Evolutionary conservation across 2,888 invertebrate species (phyloP), one percentile per base, ranked within the genome.

Genomic region (Eulithis testata): DNA sequence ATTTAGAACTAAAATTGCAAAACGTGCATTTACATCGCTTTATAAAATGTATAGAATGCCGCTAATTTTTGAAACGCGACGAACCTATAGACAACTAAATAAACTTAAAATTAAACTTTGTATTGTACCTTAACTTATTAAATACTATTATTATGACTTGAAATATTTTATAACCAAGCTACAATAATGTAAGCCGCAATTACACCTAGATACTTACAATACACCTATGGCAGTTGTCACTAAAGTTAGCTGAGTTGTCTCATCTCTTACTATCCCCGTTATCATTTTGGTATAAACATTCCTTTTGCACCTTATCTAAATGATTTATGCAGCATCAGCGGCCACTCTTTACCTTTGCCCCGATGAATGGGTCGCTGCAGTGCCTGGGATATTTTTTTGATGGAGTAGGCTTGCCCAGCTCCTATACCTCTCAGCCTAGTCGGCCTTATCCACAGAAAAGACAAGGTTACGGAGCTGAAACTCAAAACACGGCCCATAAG

Each of bases 111-210:
- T 63, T 60, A 67, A 57, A 60, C 51, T 65, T 57, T 66, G 65
- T 65, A 69, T 70, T 87, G 89, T 88, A 89, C 88, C 88, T 90
- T 90, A 84, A 75, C 81, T 86, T 86, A 89, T 86, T 86, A 90
- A 90, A 91, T 90, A 92, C 90, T 92, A 91, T 88, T 85, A 88
- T 90, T 89, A 91, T 93, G 92, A 92, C 92, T 92, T 87, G 86
- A 89, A 88, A 89, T 90, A 91, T 90, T 84, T 81, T 85, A 89
- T 74, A 75, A 73, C 74, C 82, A 82, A 73, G 65, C 78, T 82
- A 81, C 62, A 66, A 69, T 72, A 74, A 75, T 74, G 83, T 86
- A 88, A 84, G 84, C 83, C 85, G 83, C 82, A 80, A 80, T 85
- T 85, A 87, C 75, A 83, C 77, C 86, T 90, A 90, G 79, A 83